Base-by-base conservation (phyloP, 2,113 vertebrate genomes). In the Micronycteris hirsuta region DNA sequence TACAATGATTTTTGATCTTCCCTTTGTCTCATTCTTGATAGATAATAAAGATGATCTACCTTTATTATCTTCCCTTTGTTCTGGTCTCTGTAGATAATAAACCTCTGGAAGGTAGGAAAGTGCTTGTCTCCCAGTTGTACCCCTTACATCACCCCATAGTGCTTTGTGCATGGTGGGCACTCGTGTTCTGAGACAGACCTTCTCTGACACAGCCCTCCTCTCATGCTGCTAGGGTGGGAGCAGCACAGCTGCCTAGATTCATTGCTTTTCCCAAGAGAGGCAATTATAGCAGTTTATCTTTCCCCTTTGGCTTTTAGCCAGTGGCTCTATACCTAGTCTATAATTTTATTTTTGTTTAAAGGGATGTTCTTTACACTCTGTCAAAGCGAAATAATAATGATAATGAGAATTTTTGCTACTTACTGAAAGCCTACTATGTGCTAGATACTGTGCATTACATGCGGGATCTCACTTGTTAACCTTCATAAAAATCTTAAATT, bases 331-430 rank as follows among this genome's bases (percentile, higher is more conserved):
- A 93, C 68, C 95, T 96, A 84, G 70, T 86, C 73, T 97, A 74
- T 93, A 88, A 96, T 97, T 96, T 96, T 95, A 63, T 82, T 89
- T 96, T 93, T 86, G 93, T 97, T 97, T 94, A 95, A 96, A 91
- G 67, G 36, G 52, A 88, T 71, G 47, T 68, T 94, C 33, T 80
- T 19, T 85, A 61, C 80, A 82, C 38, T 54, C 45, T 90, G 87
- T 67, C 81, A 94, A 96, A 94, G 76, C 16, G 77, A 90, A 93
- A 78, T 45, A 83, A 41, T 91, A 73, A 74, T 26, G 52, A 43
- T 36, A 13, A 77, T 73, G 16, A 52, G 41, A 70, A 20, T 31
- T 94, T n/a, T 12, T 38, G 80, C 36, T 84, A 28, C 78, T 95
- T 92, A 76, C 86, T 52, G 47, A 63, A 86, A 94, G 36, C 86